These are phyloP conservation scores for Limnephilus marmoratus DNA, from an alignment of 2,888 invertebrate species.

Conservation along the genomic window DNA sequence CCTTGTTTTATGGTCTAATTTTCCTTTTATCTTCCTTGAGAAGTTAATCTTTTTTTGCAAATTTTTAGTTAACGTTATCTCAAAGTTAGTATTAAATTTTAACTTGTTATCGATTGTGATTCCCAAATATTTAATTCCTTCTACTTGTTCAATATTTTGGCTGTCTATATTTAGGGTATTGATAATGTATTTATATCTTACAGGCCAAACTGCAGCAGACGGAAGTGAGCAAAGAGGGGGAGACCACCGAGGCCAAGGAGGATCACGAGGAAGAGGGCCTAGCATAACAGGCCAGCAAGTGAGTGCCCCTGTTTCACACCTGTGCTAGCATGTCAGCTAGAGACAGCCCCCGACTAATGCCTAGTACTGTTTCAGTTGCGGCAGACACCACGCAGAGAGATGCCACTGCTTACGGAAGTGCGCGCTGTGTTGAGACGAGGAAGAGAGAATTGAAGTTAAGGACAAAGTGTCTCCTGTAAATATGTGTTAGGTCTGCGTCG, in stretches of 20 bases:
- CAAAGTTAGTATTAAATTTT: no score
- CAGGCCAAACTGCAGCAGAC: constrained; percentile 40
- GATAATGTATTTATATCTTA: not conserved
- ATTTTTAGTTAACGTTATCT: no score
- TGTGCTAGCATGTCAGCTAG: not conserved
- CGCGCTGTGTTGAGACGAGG: not conserved
- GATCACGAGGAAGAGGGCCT: constrained; percentile 17
- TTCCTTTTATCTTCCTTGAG: no score
- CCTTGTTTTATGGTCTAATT: no score
- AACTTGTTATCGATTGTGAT: no score
- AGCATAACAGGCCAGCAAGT: constrained; percentile 11
- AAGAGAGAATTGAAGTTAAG: not conserved
- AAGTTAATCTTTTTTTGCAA: no score
- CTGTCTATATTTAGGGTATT: no score
- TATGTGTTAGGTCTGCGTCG: constrained; percentile 15
- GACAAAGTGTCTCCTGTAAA: constrained; percentile 25
- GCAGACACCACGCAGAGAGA: not conserved
- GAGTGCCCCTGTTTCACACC: not conserved
- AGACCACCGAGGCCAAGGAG: not conserved
- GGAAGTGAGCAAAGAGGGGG: not conserved
- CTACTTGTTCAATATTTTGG: no score
- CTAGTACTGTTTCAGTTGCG: not conserved
- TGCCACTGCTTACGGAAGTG: constrained; percentile 14
- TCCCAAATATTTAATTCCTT: no score
- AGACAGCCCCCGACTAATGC: not conserved